phyloP scores from a whole-genome alignment of 2,113 vertebrate species.

The Ginglymostoma cirratum region DNA sequence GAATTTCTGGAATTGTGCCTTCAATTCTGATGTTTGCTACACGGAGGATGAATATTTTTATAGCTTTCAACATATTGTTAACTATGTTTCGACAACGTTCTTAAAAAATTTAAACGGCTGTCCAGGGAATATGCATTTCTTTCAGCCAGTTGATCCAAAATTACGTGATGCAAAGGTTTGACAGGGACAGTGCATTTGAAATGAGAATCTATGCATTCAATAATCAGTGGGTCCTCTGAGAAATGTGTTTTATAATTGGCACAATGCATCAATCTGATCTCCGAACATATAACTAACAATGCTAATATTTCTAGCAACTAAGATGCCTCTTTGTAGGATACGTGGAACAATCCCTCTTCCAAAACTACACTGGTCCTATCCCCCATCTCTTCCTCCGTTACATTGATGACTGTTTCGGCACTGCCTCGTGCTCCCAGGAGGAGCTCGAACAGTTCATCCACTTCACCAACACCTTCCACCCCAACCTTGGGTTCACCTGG shows the following conservation, averaged over 20 bases:
- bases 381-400: too few relatives aligned
- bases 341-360: too few relatives aligned
- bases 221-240: not conserved
- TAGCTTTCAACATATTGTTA: not conserved
- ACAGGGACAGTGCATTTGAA: not conserved
- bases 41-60: not conserved
- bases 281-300: not conserved
- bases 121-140: not conserved
- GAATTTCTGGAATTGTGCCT: not conserved
- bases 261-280: not conserved
- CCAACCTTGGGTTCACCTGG: too few relatives aligned
- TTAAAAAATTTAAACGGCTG: not conserved
- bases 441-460: too few relatives aligned
- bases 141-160: not conserved
- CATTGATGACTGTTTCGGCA: too few relatives aligned
- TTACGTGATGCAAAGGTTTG: not conserved
- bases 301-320: not conserved
- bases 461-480: too few relatives aligned
- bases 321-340: too few relatives aligned
- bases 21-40: not conserved
- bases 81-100: not conserved
- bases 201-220: not conserved
- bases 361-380: too few relatives aligned
- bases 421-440: too few relatives aligned
- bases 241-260: not conserved